Base-by-base conservation (phyloP, 2,113 vertebrate genomes). In the Notothenia rossii region DNA sequence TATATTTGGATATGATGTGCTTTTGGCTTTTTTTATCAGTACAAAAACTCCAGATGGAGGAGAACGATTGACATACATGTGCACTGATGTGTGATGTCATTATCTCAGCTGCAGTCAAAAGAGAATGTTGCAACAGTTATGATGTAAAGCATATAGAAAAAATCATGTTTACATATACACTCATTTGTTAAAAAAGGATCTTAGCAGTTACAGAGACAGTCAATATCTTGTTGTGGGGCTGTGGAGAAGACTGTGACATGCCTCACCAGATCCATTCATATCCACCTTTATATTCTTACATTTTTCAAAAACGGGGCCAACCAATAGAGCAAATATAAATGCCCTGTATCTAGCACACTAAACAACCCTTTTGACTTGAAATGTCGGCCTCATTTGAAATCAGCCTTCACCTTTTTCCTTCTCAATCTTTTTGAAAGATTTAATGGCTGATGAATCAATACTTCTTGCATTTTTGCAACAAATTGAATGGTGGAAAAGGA, bases 341-440 rank as follows among this genome's bases (percentile, higher is more conserved):
- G 11, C 15, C 15, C 14, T 2, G 22, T 22, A 58, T 64, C 33
- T 8, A 2, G 58, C 11, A 11, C 8, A 33, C 71, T 54, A 75
- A 82, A 84, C 61, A 73, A 80, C 18, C 22, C 29, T 22, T 76
- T 79, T 9, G 25, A 66, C 25, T 36, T 36, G 74, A 77, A 15
- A 66, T 25, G 36, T 79, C 56, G 62, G 10, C 70, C 79, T 62
- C 51, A 71, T 86, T 85, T 33, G 74, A 69, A 53, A 49, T 14
- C 25, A 81, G 49, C 49, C 33, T n/a, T 65, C 74, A 60, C 63
- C 71, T 68, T 64, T 61, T 50, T 75, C 45, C 72, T 46, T 65
- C 49, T 40, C n/a, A 11, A 7, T 82, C 77, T 22, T 76, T 87
- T 80, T 64, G 60, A 79, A 75, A 71, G 63, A 69, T 87, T 85